Base-by-base conservation (phyloP, 2,888 invertebrate genomes). In the Drosophila melanocephala region DNA sequence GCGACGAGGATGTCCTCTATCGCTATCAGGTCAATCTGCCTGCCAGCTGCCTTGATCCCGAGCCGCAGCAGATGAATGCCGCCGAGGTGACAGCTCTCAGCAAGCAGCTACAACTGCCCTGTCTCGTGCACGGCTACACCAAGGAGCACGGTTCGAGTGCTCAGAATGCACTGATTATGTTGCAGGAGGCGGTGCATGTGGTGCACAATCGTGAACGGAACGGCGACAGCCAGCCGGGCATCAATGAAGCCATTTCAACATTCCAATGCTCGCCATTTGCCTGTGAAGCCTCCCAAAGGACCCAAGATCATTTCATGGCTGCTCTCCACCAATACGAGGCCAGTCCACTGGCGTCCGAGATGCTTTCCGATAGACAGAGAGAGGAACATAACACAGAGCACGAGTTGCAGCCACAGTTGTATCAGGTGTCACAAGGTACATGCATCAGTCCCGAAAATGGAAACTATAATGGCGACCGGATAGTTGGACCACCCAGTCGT, bases 1-100 rank as follows among this genome's bases (percentile, higher is more conserved):
- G 42, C 12, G 81, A 75, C 16, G 75, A 89, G 10, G 9, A 75
- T 22, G 47, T 53, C 12, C 19, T 77, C 28, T 65, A 79, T 44
- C 76, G 75, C 55, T 89, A 87, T 39, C 86, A 87, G 50, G 82
- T 87, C 37, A 85, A 89, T n/a, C 33, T 87, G 35, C 73, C 80
- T 10, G 12, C 71, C 32, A 35, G n/a, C 44, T 53, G 30, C 6
- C 22, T 56, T n/a, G 67, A 69, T 0, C 33, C 22, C 0, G 44
- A 60, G 5, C 16, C 7, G 1, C 66, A 33, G 10, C 51, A 37
- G 16, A 44, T 62, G 58, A 47, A 22, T 26, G 22, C 47, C 19
- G 26, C 26, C 26, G 70, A 56, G 50, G 66, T 57, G 1, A 70
- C 52, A 26, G 68, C 73, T 4, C n/a, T 80, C 3, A 70, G 51